Conservation (phyloP, 2,888 invertebrate genomes). For the Drosophila neutralis region DNA sequence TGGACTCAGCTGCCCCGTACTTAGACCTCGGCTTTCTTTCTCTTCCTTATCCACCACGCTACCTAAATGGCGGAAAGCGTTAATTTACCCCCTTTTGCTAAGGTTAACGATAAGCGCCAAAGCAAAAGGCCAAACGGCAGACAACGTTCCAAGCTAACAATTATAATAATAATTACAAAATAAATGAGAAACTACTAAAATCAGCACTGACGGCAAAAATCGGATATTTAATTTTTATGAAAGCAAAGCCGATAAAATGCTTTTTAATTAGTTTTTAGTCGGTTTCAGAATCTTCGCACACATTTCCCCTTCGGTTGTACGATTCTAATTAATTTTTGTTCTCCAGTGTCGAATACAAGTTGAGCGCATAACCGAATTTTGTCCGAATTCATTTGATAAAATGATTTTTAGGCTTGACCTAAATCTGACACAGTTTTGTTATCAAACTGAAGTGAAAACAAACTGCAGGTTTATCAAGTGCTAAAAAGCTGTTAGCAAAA, state of each 20-base stretch:
- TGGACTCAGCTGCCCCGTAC: constrained; percentile 37
- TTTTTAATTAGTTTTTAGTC: constrained; percentile 71
- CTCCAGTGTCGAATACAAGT: background rate
- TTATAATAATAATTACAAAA: background rate
- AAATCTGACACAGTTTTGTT: constrained; percentile 5
- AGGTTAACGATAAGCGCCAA: constrained; percentile 17
- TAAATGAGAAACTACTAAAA: constrained; percentile 32
- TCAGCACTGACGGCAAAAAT: constrained; percentile 2
- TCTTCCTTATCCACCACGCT: constrained; percentile 19
- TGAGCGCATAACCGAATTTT: constrained; percentile 30
- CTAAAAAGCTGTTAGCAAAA: constrained; percentile 3
- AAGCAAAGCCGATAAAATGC: constrained; percentile 51
- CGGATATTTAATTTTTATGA: constrained; percentile 36
- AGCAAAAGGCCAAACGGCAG: constrained; percentile 10
- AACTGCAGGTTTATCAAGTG: constrained; percentile 8
- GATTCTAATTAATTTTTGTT: constrained; percentile 39
- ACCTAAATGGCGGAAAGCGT: constrained; percentile 53
- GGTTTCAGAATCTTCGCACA: constrained; percentile 18
- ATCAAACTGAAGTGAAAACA: background rate
- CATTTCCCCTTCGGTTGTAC: constrained; percentile 3
- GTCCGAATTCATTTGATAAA: constrained; percentile 19
- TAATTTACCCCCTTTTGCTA: constrained; percentile 36
- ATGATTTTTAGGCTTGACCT: background rate
- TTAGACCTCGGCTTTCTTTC: constrained; percentile 19
- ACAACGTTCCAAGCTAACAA: constrained; percentile 1